phyloP scores from a whole-genome alignment of 2,888 invertebrate genomes.

The Nysson spinosus region DNA sequence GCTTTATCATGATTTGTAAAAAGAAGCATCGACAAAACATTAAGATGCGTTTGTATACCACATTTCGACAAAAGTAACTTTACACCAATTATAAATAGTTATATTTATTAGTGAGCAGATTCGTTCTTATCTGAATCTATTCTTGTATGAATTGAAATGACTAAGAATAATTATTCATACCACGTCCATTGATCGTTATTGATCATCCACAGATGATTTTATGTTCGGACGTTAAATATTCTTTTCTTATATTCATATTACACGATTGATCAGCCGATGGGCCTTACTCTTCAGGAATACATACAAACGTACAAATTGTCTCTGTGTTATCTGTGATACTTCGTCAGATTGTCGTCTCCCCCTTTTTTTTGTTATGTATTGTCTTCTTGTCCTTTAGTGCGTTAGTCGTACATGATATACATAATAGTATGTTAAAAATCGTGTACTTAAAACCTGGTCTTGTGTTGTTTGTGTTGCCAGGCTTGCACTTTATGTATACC shows the following conservation, averaged over 20 bases:
- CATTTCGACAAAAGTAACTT: neutral
- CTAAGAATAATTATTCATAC: too few species aligned
- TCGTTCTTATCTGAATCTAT: too few species aligned
- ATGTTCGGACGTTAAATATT: too few species aligned
- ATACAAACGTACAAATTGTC: conserved; percentile 58
- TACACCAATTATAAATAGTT: neutral
- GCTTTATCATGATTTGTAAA: conserved; percentile 25
- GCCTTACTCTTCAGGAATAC: conserved; percentile 40
- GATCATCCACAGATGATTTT: too few species aligned
- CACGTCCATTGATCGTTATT: too few species aligned
- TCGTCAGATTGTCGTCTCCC: conserved; percentile 74
- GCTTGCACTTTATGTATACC: conserved; percentile 72
- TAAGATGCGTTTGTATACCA: neutral
- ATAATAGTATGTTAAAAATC: conserved; percentile 64
- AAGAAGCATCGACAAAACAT: neutral
- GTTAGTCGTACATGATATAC: conserved; percentile 61
- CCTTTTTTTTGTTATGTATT: conserved; percentile 73
- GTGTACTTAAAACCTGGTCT: conserved; percentile 64
- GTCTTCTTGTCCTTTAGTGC: conserved; percentile 74
- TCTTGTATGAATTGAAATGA: too few species aligned
- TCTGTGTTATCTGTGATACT: conserved; percentile 74
- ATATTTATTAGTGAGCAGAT: too few species aligned
- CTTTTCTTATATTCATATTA: neutral
- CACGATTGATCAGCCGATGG: conserved; percentile 30
- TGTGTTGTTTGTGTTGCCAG: conserved; percentile 75